Base-by-base conservation (phyloP, 2,113 vertebrate species). In the Myrmecophaga tridactyla region DNA sequence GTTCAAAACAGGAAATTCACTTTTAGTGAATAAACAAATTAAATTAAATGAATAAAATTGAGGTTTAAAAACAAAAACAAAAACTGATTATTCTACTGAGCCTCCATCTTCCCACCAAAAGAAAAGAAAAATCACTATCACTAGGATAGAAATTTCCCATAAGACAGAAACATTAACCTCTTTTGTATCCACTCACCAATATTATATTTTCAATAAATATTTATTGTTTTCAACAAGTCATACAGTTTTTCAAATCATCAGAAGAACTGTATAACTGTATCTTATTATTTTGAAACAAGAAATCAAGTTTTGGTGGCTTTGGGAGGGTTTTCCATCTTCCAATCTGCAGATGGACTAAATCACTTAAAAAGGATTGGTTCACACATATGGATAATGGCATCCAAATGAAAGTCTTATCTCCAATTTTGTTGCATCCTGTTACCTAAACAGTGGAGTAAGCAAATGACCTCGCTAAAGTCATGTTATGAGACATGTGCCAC, bases 41-140 rank as follows among this genome's bases (percentile, higher is more conserved):
- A 88, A 97, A 51, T 75, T 95, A 90, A 97, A 86, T 73, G 77
- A 94, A 92, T 86, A 92, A 88, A 77, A 90, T 21, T 36, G 41
- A 95, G 86, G 34, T 77, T 73, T 39, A 31, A 76, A 83, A 41
- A 85, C n/a, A n/a, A n/a, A n/a, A 90, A 70, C 58, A 18, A 20
- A 78, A 75, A 60, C 25, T 86, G 41, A 85, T 96, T 92, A 94
- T 70, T 75, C 46, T 43, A 72, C 23, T 75, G 31, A 89, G 23
- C 12, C 25, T 51, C 21, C 60, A 80, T 43, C 77, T 81, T 27
- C 25, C 58, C n/a, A 90, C 31, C 63, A 94, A 89, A 67, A 73
- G 14, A 29, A 21, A 75, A 56, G n/a, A 69, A 81, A 75, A 90
- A 34, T 36, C n/a, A 53, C 13, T 36, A 67, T 51, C 65, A 25